phyloP scores from a whole-genome alignment of 2,113 vertebrate genomes.

The Megaleporinus macrocephalus region DNA sequence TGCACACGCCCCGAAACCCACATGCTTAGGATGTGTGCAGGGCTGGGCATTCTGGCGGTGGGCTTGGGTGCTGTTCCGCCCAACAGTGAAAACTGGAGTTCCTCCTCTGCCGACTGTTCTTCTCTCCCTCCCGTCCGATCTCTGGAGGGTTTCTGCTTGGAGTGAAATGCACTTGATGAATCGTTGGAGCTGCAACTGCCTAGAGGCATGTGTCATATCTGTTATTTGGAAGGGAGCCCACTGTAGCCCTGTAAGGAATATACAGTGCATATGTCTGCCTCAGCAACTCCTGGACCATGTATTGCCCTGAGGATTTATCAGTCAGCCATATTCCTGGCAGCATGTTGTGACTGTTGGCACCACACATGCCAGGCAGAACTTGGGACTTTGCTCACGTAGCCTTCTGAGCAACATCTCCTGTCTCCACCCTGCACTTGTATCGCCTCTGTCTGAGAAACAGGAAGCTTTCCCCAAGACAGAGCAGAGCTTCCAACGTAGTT shows the following conservation, averaged over 20 bases:
- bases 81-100: background rate
- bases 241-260: constrained; percentile 41
- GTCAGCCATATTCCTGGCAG: constrained; percentile 48
- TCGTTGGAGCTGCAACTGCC: constrained; percentile 39
- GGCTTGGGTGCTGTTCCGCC: constrained; percentile 10
- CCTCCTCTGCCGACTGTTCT: background rate
- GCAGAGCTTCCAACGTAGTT: background rate
- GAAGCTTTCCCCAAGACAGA: background rate
- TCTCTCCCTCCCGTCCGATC: background rate
- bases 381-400: constrained; percentile 18
- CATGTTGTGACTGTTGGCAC: constrained; percentile 48
- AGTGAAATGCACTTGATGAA: constrained; percentile 39
- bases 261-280: constrained; percentile 53
- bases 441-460: background rate
- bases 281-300: constrained; percentile 48
- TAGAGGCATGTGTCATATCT: constrained; percentile 47
- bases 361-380: constrained; percentile 44
- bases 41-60: background rate
- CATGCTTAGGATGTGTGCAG: constrained; percentile 3
- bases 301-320: constrained; percentile 48
- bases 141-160: constrained; percentile 41
- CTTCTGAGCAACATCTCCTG: constrained; percentile 8
- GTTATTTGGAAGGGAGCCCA: constrained; percentile 50
- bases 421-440: background rate
- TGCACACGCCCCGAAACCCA: background rate